Conservation (phyloP, 2,797 vertebrate species). For the Thaleichthys pacificus region DNA sequence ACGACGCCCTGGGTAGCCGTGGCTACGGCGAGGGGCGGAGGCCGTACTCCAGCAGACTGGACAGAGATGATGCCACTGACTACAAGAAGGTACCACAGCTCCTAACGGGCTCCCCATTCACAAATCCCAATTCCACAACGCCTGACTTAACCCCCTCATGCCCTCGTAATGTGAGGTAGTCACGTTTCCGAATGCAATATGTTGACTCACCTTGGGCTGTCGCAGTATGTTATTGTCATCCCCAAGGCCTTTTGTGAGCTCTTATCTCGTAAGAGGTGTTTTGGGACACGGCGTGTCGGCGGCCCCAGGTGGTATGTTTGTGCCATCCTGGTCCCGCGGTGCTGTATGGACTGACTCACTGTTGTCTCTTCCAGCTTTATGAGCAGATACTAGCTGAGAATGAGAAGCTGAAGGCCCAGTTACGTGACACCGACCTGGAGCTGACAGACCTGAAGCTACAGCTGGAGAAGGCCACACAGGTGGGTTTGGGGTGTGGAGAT, state of each 20-base stretch:
- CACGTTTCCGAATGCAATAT: background rate
- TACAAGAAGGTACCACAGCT: slow-evolving; percentile 89
- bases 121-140: no score
- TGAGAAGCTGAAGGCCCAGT: slow-evolving; percentile 95
- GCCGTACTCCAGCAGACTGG: slow-evolving; percentile 83
- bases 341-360: background rate
- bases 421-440: slow-evolving; percentile 95
- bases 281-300: no score
- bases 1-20: slow-evolving; percentile 78
- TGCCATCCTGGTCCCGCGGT: no score
- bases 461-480: slow-evolving; percentile 97
- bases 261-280: no score
- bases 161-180: background rate
- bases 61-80: slow-evolving; percentile 90
- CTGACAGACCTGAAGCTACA: slow-evolving; percentile 94
- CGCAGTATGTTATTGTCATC: background rate
- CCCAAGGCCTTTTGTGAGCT: background rate
- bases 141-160: background rate
- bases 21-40: slow-evolving; percentile 85
- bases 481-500: slow-evolving; percentile 54
- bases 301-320: no score
- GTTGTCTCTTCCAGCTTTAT: slow-evolving; percentile 80
- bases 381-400: slow-evolving; percentile 98
- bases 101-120: background rate
- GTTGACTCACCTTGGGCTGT: no score